Base-by-base conservation (phyloP, 23 tunicate genomes). In the Botrylloides violaceus region DNA sequence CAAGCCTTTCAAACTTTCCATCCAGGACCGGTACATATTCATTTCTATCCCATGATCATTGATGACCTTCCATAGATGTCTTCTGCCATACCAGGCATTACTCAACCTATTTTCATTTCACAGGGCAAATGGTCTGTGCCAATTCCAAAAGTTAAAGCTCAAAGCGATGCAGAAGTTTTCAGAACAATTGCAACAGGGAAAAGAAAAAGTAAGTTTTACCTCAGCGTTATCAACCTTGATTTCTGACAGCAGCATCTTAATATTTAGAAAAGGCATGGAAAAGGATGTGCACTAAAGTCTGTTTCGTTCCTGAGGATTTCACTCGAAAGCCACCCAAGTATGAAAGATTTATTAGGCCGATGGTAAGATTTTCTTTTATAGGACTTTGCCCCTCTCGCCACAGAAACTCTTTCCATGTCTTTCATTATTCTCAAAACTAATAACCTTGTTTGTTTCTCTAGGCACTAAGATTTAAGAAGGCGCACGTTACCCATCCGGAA, bases 401-500 rank as follows among this genome's bases (percentile, higher is more conserved):
- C n/a, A n/a, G n/a, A n/a, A n/a, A n/a, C n/a, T n/a, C n/a, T n/a
- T n/a, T n/a, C n/a, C n/a, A n/a, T n/a, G n/a, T n/a, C n/a, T n/a
- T n/a, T n/a, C n/a, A n/a, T 48, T 48, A 15, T 19, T 19, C 56
- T 15, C 15, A 15, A 48, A 48, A 15, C 12, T 60, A 19, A 60
- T 60, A 3, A 37, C 53, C 66, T 43, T 43, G 15, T 43, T 43
- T 43, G 53, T 43, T 43, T 15, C n/a, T n/a, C 6, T 49, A 82
- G 88, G 98, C 92, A 3, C 73, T 92, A 32, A 79, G 98, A 21
- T 84, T 84, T 36, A 92, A 92, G 76, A 92, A 92, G 43, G 98
- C 98, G 3, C 92, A 92, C 65, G 98, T 92, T 26, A 92, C 98
- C 3, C 98, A 92, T 62, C 98, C 98, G 2, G 98, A 92, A 50